These are phyloP conservation scores for Ophiodon elongatus DNA, from an alignment of 2,113 vertebrate species.

Conservation along the genomic window DNA sequence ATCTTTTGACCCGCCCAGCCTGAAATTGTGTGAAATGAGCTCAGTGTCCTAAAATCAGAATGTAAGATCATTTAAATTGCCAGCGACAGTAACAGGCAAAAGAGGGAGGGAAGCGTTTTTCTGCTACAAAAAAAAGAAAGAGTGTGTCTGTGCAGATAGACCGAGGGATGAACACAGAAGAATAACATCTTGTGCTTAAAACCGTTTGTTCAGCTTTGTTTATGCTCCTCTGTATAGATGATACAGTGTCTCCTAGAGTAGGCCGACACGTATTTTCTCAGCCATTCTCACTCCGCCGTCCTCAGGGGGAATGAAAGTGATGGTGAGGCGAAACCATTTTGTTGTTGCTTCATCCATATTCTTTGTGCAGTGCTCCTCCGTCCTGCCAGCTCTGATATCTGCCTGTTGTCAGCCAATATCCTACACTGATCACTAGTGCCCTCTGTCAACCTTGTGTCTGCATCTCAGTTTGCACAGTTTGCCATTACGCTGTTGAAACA, in stretches of 20 bases:
- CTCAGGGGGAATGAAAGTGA: conserved; percentile 73
- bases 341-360: conserved; percentile 80
- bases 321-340: conserved; percentile 78
- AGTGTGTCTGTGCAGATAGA: conserved; percentile 20
- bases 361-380: conserved; percentile 28
- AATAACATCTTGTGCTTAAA: conserved; percentile 50
- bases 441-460: conserved; percentile 49
- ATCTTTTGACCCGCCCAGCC: conserved; percentile 35
- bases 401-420: conserved; percentile 62
- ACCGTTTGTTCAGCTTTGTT: conserved; percentile 77
- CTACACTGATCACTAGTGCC: conserved; percentile 67
- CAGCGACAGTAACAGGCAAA: conserved; percentile 8
- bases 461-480: conserved; percentile 12
- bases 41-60: conserved; percentile 27
- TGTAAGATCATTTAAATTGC: conserved; percentile 27
- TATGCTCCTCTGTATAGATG: conserved; percentile 69
- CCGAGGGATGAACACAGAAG: conserved; percentile 39
- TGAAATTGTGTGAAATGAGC: conserved; percentile 43
- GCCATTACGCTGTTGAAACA: conserved; percentile 10
- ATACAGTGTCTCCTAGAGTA: conserved; percentile 66
- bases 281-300: conserved; percentile 66
- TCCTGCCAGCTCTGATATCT: conserved; percentile 66
- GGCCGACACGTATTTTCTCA: conserved; percentile 64
- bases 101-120: conserved; percentile 4
- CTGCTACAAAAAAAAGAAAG: neutral